Evolutionary conservation across 2,888 invertebrate species (phyloP), one percentile per base, ranked within the genome.

Genomic region (Xestia sexstrigata): DNA sequence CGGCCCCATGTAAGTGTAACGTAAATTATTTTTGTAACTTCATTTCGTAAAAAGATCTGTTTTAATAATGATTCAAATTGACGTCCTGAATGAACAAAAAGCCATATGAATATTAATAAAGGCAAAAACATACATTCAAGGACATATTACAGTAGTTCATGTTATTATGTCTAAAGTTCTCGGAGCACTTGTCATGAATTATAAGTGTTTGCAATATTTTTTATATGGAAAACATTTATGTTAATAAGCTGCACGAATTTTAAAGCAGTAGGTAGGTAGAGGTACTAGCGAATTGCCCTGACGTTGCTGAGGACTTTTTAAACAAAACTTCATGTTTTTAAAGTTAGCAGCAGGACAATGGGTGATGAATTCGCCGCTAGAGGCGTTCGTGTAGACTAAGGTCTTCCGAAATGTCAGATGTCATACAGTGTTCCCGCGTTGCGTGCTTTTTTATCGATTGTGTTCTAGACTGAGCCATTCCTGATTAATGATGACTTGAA

Each of bases 161-260:
- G 47, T 39, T 30, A 79, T 62, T n/a, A 69, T 70, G 75, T 75
- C 58, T 74, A 15, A 55, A 71, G 79, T 74, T 78, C 65, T 74
- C 68, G 68, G n/a, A 65, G 35, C 55, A 85, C 83, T 49, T 74
- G 83, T 74, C 86, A 65, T 55, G 55, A 83, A 74, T 78, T 30
- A 35, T 86, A 71, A 86, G 79, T 82, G 74, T 74, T 65, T 63
- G 70, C 70, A 65, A 70, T 73, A 26, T 82, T 78, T 82, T 83
- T 83, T 77, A 42, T 60, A 17, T 7, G 47, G 20, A 69, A 58
- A 66, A 65, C 49, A 55, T n/a, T n/a, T 65, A 55, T 68, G 69
- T 63, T 35, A 63, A 45, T 60, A 30, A 60, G 58, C 58, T 81
- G 66, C 30, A 81, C 15, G 81, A 84, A 84, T 81, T 60, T 55